These are phyloP conservation scores for Elaphurus davidianus DNA, from an alignment of 2,113 vertebrate species.

Conservation along the genomic window DNA sequence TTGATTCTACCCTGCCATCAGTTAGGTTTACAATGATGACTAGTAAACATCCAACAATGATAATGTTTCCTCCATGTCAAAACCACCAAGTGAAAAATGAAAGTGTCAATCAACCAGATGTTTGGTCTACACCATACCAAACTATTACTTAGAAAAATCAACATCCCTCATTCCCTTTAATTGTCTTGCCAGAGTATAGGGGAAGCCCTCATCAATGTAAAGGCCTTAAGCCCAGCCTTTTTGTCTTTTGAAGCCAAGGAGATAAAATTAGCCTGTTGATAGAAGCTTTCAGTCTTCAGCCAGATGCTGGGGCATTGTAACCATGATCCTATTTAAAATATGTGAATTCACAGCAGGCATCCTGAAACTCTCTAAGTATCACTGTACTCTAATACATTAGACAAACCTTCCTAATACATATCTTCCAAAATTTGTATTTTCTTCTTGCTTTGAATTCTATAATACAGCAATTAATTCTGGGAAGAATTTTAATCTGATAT, in stretches of 20 bases:
- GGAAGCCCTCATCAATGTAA: background rate
- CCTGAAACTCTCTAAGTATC: background rate
- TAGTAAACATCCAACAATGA: background rate
- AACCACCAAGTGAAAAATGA: conserved; percentile 28
- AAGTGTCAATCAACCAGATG: conserved; percentile 12
- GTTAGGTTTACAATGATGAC: background rate
- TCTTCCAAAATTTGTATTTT: background rate
- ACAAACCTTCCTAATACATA: background rate
- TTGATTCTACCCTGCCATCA: background rate
- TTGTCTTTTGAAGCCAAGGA: background rate
- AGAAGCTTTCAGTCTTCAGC: conserved; percentile 33
- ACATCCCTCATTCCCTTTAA: conserved; percentile 6
- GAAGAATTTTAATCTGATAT: background rate
- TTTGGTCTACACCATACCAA: conserved; percentile 50
- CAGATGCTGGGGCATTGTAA: background rate
- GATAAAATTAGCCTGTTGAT: conserved; percentile 27
- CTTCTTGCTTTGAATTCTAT: background rate
- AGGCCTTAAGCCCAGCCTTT: background rate
- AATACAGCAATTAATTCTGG: background rate
- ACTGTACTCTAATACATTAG: background rate
- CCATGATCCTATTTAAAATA: background rate
- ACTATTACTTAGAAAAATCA: conserved; percentile 16
- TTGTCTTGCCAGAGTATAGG: background rate
- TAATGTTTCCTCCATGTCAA: conserved; percentile 18
- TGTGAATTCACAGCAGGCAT: background rate